Conservation (phyloP, 2,113 vertebrate genomes). For the Boulengeromyrus knoepffleri region DNA sequence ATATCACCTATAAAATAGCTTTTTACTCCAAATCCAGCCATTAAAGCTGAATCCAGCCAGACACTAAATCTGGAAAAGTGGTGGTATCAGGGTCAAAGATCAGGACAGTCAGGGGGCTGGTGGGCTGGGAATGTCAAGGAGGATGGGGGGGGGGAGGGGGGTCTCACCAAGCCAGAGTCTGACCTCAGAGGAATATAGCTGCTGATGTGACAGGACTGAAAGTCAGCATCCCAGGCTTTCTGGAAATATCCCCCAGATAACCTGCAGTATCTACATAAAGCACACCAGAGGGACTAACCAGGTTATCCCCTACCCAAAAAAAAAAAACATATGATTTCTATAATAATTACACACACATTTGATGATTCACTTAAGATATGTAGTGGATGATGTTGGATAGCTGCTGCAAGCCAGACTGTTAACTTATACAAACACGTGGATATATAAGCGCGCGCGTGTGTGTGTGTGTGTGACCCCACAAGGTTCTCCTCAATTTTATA, state of each 20-base stretch:
- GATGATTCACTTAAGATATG: neutral
- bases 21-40: conserved; percentile 13
- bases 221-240: neutral
- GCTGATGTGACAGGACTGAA: neutral
- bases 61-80: neutral
- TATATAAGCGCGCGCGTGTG: neutral
- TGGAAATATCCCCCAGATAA: neutral
- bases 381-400: neutral
- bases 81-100: neutral
- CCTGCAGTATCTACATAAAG: neutral
- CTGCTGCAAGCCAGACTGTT: neutral
- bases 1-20: conserved; percentile 8
- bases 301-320: neutral
- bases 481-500: neutral
- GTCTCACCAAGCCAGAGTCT: neutral
- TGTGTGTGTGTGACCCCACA: neutral
- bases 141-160: neutral
- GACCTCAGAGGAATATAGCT: neutral
- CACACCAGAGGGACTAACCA: neutral
- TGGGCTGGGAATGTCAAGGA: neutral
- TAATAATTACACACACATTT: neutral
- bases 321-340: neutral
- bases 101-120: neutral
- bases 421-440: neutral
- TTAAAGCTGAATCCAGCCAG: neutral